phyloP scores from a whole-genome alignment of 2,113 vertebrate species.

The Sinocyclocheilus rhinocerous region DNA sequence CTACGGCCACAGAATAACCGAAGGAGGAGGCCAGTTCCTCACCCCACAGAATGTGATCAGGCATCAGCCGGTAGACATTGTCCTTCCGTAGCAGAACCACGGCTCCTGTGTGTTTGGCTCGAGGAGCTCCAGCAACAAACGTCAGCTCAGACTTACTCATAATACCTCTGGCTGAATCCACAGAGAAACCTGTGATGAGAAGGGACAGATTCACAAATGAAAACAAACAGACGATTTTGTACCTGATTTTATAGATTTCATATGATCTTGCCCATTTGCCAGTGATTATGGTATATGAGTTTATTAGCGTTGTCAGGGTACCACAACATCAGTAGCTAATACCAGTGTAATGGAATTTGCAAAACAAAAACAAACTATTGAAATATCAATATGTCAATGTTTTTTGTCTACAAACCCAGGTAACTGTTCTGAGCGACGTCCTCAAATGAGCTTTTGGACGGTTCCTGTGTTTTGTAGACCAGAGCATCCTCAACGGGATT shows the following conservation, averaged over 20 bases:
- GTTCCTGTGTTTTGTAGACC: conserved; percentile 93
- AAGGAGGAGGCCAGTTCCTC: conserved; percentile 91
- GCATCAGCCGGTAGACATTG: conserved; percentile 84
- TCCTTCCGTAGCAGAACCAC: conserved; percentile 88
- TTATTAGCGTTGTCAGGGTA: background rate
- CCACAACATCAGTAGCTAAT: background rate
- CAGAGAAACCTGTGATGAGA: conserved; percentile 84
- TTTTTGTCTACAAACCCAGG: conserved; percentile 89
- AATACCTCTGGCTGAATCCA: conserved; percentile 86
- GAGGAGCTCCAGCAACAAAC: conserved; percentile 89
- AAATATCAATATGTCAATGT: background rate
- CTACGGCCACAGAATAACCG: conserved; percentile 84
- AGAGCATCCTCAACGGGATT: conserved; percentile 88
- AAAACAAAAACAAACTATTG: background rate
- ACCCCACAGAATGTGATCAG: conserved; percentile 83
- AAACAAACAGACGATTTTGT: background rate
- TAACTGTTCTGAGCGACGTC: conserved; percentile 95
- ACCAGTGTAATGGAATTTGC: background rate
- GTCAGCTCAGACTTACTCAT: conserved; percentile 81
- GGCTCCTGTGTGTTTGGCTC: conserved; percentile 92
- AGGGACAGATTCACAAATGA: conserved; percentile 7
- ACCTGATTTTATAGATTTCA: background rate
- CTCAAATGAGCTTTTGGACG: conserved; percentile 78
- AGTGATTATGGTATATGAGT: background rate
- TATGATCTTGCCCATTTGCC: background rate